Percentiles rank a stretch among this genome's conserved stretches.
phyloP scores from a whole-genome alignment of 2,888 invertebrate genomes.

The Hetaerina titia region DNA sequence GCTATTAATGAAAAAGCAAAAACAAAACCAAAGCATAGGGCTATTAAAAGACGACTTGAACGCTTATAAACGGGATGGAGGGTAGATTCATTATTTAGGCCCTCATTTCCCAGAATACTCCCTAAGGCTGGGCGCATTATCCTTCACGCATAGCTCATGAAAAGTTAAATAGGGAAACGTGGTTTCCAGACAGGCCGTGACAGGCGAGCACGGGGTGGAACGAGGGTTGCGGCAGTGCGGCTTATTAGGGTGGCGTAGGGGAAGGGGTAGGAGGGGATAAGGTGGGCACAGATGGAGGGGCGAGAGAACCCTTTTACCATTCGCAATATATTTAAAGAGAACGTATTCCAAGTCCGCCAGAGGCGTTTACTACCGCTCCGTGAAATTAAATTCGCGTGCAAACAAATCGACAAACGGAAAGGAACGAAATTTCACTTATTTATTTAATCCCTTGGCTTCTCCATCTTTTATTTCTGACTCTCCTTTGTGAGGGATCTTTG shows the following conservation, averaged over 20 bases:
- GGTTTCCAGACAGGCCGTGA: slow-evolving; percentile 17
- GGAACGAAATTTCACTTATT: background rate
- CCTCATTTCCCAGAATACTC: slow-evolving; percentile 21
- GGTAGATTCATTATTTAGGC: background rate
- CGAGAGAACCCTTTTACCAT: background rate
- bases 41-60: background rate
- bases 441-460: background rate
- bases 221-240: background rate
- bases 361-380: background rate
- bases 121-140: background rate
- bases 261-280: background rate
- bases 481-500: no score
- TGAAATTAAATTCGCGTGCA: background rate
- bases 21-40: background rate
- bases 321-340: background rate
- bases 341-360: background rate
- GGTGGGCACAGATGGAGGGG: background rate
- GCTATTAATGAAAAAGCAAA: background rate
- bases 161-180: background rate
- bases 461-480: no score
- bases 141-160: slow-evolving; percentile 26
- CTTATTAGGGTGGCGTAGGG: background rate
- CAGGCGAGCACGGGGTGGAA: background rate
- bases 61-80: background rate
- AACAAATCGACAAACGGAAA: background rate